These are phyloP conservation scores for Dermochelys coriacea DNA, from an alignment of 2,797 vertebrate species.

Conservation along the genomic window DNA sequence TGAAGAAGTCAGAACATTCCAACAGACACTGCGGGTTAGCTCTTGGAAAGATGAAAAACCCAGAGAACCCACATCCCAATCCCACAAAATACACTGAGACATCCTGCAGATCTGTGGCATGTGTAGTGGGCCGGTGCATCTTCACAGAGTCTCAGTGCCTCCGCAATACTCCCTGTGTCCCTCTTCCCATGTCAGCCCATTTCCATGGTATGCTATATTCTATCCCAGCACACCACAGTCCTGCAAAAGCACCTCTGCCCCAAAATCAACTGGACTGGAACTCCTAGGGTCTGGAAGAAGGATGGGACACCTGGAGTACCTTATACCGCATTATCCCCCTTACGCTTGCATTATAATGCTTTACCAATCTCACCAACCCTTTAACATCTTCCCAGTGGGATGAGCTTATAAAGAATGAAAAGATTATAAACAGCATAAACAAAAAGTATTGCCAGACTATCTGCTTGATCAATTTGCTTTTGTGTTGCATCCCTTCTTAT, in stretches of 20 bases:
- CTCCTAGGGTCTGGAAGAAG: not conserved
- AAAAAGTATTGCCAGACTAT: not conserved
- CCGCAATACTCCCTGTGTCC: not conserved
- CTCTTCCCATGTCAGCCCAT: not conserved
- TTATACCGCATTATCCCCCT: not conserved
- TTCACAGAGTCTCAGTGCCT: not conserved
- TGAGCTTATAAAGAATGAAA: not conserved
- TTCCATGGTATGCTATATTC: not conserved
- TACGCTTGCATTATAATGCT: not conserved
- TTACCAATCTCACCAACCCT: not conserved
- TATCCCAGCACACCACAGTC: not conserved
- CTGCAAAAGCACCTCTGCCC: not conserved
- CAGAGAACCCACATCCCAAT: not conserved
- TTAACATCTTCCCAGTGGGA: not conserved
- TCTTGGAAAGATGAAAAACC: not conserved
- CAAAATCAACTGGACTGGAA: not conserved
- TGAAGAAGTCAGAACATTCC: not conserved
- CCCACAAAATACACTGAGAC: not conserved
- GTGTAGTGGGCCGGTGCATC: not conserved
- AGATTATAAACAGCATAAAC: not conserved
- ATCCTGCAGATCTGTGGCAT: not conserved
- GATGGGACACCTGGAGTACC: not conserved
- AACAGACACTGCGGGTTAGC: not conserved
- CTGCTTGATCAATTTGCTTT: not conserved
- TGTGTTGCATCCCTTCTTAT: not conserved